phyloP scores from a whole-genome alignment of 2,888 invertebrate species.

The Netelia melanura region DNA sequence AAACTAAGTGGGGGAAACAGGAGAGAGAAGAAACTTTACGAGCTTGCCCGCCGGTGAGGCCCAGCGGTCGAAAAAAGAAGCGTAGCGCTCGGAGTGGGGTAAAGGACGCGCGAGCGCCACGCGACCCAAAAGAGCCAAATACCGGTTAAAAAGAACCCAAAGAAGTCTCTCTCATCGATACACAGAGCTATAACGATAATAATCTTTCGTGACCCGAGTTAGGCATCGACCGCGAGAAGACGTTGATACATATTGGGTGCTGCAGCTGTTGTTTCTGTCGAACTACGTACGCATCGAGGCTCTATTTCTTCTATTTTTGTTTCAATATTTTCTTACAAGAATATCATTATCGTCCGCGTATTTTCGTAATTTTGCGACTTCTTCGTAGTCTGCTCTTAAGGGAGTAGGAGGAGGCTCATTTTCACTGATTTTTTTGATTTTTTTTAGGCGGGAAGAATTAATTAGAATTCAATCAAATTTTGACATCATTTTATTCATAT shows the following conservation, averaged over 20 bases:
- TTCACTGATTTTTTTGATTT: no score
- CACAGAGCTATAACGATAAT: slow-evolving; percentile 75
- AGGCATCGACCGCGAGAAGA: slow-evolving; percentile 72
- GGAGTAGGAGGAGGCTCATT: neutral
- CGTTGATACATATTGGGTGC: slow-evolving; percentile 81
- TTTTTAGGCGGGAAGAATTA: no score
- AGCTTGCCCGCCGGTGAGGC: slow-evolving; percentile 38
- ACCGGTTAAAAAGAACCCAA: slow-evolving; percentile 72
- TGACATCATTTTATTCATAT: no score
- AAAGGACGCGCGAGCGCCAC: slow-evolving; percentile 79
- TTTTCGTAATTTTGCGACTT: slow-evolving; percentile 49
- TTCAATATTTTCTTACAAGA: neutral
- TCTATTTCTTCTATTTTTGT: slow-evolving; percentile 22
- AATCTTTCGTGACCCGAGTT: slow-evolving; percentile 78
- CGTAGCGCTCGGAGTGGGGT: slow-evolving; percentile 47
- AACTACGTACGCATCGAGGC: slow-evolving; percentile 50
- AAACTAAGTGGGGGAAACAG: neutral
- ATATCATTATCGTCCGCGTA: neutral
- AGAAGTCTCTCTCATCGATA: slow-evolving; percentile 2
- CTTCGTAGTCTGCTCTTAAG: slow-evolving; percentile 53
- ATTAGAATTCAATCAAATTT: no score
- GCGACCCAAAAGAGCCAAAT: slow-evolving; percentile 75
- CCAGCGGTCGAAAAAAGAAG: slow-evolving; percentile 59
- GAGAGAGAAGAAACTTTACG: slow-evolving; percentile 37
- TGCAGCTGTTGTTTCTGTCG: slow-evolving; percentile 83